phyloP scores from a whole-genome alignment of 1,140 invertebrate species.

The Drosophila athabasca region DNA sequence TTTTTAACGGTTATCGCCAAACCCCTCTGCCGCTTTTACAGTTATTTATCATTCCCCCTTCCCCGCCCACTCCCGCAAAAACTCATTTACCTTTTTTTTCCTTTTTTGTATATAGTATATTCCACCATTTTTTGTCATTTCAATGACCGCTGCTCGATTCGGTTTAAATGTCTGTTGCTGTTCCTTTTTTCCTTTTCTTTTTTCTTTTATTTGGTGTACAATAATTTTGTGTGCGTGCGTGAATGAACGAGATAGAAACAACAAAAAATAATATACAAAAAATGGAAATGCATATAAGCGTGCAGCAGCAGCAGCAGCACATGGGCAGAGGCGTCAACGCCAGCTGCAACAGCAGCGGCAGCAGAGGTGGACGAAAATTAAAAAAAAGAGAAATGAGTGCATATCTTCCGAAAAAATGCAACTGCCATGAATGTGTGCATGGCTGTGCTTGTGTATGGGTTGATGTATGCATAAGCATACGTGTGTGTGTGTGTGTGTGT shows the following conservation, averaged over 20 bases:
- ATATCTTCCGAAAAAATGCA: constrained; percentile 82
- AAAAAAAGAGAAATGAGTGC: constrained; percentile 71
- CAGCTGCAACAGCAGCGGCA: constrained; percentile 35
- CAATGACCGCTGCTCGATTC: constrained; percentile 56
- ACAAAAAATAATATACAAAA: constrained; percentile 27
- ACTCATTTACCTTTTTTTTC: constrained; percentile 26
- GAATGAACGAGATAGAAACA: constrained; percentile 78
- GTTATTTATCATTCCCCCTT: constrained; percentile 27
- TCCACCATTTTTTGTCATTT: constrained; percentile 77
- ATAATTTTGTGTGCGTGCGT: constrained; percentile 74
- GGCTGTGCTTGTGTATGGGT: constrained; percentile 30
- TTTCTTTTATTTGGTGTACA: constrained; percentile 26
- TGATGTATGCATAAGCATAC: constrained; percentile 31
- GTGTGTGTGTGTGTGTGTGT: constrained; percentile 21
- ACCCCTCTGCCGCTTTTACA: constrained; percentile 8
- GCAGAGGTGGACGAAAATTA: constrained; percentile 26
- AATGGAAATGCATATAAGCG: constrained; percentile 56
- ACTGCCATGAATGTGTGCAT: constrained; percentile 51
- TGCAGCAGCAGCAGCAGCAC: constrained; percentile 37
- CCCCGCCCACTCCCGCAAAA: constrained; percentile 5
- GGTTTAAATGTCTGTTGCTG: not conserved
- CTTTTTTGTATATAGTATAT: not conserved
- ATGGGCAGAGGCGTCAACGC: constrained; percentile 9
- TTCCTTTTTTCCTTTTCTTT: no score
- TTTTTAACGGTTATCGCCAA: constrained; percentile 63